phyloP scores from a whole-genome alignment of 2,113 vertebrate genomes.

The Pelusios castaneus region DNA sequence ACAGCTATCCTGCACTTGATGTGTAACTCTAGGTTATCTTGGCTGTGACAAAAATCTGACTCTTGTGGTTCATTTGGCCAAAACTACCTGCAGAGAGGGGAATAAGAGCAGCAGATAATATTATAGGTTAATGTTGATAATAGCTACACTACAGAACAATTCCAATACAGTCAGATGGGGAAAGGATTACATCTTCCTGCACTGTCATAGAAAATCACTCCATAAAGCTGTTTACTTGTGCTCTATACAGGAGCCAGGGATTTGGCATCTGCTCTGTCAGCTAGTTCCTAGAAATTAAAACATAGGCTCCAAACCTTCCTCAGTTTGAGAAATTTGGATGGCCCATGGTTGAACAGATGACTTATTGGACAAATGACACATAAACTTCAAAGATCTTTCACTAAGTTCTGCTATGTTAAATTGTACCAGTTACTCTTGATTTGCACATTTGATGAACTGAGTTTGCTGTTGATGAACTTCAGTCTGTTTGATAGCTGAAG shows the following conservation, averaged over 20 bases:
- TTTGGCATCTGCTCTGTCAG: rapidly evolving
- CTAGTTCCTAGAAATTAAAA: background rate
- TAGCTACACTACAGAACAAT: background rate
- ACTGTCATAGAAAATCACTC: background rate
- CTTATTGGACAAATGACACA: background rate
- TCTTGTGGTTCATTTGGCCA: background rate
- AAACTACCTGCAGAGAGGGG: background rate
- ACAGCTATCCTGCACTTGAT: background rate
- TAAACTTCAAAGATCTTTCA: background rate
- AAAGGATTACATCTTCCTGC: background rate
- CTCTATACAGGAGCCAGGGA: background rate
- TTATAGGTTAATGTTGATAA: background rate
- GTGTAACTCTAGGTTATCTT: background rate
- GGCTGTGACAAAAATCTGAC: background rate
- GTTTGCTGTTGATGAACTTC: background rate
- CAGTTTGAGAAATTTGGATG: background rate
- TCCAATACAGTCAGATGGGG: background rate
- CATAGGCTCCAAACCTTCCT: background rate
- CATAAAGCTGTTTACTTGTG: background rate
- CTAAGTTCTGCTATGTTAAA: constrained; percentile 19
- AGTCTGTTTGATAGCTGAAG: background rate
- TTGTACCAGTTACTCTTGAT: background rate
- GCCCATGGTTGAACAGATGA: background rate
- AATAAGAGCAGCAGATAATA: background rate
- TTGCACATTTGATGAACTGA: background rate